phyloP scores from a whole-genome alignment of 2,888 invertebrate genomes.

The Harmothoe impar region DNA sequence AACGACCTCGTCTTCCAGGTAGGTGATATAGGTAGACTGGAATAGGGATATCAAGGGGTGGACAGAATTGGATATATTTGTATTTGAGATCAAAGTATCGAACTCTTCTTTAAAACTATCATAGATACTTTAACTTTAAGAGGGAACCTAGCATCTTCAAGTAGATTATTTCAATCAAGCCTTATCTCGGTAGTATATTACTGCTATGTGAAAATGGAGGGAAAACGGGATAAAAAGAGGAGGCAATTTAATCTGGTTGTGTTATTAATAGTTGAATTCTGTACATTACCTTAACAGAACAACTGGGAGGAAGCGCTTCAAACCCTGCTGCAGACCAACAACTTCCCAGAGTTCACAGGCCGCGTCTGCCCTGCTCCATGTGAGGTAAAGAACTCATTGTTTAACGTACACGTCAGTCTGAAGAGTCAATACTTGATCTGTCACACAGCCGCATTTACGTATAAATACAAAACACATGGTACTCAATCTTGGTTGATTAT shows the following conservation, averaged over 20 bases:
- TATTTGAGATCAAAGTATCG: not conserved
- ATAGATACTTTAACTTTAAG: too few relatives aligned
- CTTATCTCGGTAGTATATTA: too few relatives aligned
- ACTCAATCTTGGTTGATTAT: not conserved
- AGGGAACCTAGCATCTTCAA: too few relatives aligned
- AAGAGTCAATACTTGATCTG: not conserved
- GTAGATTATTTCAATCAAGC: too few relatives aligned
- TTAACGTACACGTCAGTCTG: too few relatives aligned
- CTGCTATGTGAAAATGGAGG: too few relatives aligned
- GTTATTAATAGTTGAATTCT: too few relatives aligned
- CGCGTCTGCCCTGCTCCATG: slow-evolving; percentile 95
- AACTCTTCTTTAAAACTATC: not conserved
- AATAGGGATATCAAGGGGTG: too few relatives aligned
- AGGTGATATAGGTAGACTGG: too few relatives aligned
- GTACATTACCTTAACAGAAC: slow-evolving; percentile 84
- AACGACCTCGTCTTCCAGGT: slow-evolving; percentile 95
- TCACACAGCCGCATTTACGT: not conserved
- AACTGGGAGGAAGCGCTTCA: slow-evolving; percentile 97
- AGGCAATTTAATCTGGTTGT: too few relatives aligned
- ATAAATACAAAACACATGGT: not conserved
- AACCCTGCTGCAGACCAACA: slow-evolving; percentile 97
- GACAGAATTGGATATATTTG: not conserved
- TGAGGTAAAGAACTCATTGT: slow-evolving; percentile 87
- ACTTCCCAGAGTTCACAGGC: slow-evolving; percentile 98
- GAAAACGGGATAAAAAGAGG: too few relatives aligned